Base-by-base conservation (phyloP, 2,797 vertebrate species). In the Sebastes diaconus region DNA sequence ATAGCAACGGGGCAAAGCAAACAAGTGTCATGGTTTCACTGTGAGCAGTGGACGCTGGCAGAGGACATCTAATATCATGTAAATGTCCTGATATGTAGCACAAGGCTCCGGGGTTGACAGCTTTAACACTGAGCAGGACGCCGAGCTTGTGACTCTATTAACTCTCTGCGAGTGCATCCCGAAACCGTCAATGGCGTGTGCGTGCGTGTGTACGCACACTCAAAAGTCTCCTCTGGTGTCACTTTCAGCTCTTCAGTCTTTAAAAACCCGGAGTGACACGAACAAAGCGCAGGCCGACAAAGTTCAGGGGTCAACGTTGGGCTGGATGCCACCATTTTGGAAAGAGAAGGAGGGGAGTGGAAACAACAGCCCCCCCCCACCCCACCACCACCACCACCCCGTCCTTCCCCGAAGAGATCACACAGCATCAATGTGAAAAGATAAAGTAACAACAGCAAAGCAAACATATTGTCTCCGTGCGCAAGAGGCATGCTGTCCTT, bases 51-150 rank as follows among this genome's bases (percentile, higher is more conserved):
- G 90, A 88, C 46, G 77, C 83, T 73, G 68, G 71, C 75, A 80
- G 90, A 86, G 85, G 95, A 95, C 93, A 96, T 90, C 89, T 84
- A 92, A 95, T 95, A 95, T 93, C 94, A 94, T 95, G 94, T 93
- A 94, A 95, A 96, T 94, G 95, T 94, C 92, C 93, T 90, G 92
- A 95, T 93, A 95, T 94, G 94, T 87, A 78, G 88, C 85, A 88
- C 87, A 86, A 81, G 87, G 88, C 90, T 79, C 78, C 8, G 86
- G 87, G 88, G 93, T 84, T 94, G 93, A 95, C 93, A 92, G 94
- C 93, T 95, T 92, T 91, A 93, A 94, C 92, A 91, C 93, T 90
- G 89, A 90, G 88, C 88, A 75, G 90, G 89, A 92, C 79, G 87
- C 86, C 70, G 22, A 84, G 90, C 88, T 91, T 87, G 93, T 91